These are phyloP conservation scores for Crotalus tigris DNA, from an alignment of 2,113 vertebrate genomes.

Conservation along the genomic window DNA sequence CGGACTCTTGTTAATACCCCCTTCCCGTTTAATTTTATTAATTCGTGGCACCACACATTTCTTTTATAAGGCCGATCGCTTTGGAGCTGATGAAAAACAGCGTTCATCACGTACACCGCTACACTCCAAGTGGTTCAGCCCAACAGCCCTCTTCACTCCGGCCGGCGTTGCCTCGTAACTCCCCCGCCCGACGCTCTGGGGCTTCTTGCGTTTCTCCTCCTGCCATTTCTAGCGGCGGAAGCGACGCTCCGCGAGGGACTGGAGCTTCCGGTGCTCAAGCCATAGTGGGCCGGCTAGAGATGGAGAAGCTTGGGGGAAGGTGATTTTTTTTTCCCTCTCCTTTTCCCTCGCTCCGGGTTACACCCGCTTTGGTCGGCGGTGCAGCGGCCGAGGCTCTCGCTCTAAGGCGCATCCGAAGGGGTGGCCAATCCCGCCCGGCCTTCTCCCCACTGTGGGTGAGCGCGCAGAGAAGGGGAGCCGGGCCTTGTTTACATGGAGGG, in stretches of 20 bases:
- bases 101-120: neutral
- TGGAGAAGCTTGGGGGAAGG: conserved; percentile 35
- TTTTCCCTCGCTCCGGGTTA: neutral
- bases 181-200: neutral
- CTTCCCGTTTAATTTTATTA: neutral
- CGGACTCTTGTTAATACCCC: neutral
- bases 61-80: neutral
- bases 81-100: neutral
- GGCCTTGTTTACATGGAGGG: conserved; percentile 59
- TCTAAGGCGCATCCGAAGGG: neutral
- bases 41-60: neutral
- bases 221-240: conserved; percentile 37
- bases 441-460: conserved; percentile 52
- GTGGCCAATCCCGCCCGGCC: neutral
- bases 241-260: conserved; percentile 35
- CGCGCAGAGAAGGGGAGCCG: neutral
- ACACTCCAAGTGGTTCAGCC: neutral
- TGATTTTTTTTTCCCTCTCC: neutral
- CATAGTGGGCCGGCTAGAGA: conserved; percentile 41
- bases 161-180: neutral
- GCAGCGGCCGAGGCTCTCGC: neutral
- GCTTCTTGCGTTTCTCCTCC: neutral
- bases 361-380: neutral
- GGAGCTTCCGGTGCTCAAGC: conserved; percentile 52
- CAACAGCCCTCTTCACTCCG: no score